Evolutionary conservation across 2,888 invertebrate genomes (phyloP), one percentile per base, ranked within the genome.

Genomic region (Creontiades dilutus): DNA sequence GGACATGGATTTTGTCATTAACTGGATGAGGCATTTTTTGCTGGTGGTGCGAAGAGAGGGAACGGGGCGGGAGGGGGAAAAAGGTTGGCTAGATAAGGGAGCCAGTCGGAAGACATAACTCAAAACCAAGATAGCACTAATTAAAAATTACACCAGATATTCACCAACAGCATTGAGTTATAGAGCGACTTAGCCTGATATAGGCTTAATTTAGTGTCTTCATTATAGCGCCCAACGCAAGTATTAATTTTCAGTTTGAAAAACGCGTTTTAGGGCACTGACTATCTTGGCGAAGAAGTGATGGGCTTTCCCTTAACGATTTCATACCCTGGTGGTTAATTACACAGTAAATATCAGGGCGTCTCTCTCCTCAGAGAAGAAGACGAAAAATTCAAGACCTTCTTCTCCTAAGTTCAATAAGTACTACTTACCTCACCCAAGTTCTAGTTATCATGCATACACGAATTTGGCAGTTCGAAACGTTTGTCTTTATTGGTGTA

Each of bases 71-170:
- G 82, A 52, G 68, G 75, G 61, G 80, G 90, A 91, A 90, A 91
- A 91, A 91, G 87, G 90, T 88, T 89, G 89, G 89, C 89, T 90
- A 91, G 91, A 91, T 91, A 91, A 91, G 91, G 89, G 91, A 89
- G 89, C 91, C 91, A 90, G 90, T 91, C 90, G 91, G 91, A 91
- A 91, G 90, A 85, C 91, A 91, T 91, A 91, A 91, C 90, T 91
- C 91, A 91, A 90, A 91, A 91, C 90, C 87, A 90, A 91, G 91
- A 91, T 91, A 91, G 90, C 91, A 90, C 91, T 91, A 91, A 91
- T 91, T 91, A 91, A 91, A 91, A 91, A 91, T 91, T 91, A 91
- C 90, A 91, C 91, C 91, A 91, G 91, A 91, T 91, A 91, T 91
- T 91, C 91, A 90, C 84, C 90, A 90, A 88, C 89, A 84, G 89